phyloP scores from a whole-genome alignment of 2,888 invertebrate species.

The Dusona sp. region DNA sequence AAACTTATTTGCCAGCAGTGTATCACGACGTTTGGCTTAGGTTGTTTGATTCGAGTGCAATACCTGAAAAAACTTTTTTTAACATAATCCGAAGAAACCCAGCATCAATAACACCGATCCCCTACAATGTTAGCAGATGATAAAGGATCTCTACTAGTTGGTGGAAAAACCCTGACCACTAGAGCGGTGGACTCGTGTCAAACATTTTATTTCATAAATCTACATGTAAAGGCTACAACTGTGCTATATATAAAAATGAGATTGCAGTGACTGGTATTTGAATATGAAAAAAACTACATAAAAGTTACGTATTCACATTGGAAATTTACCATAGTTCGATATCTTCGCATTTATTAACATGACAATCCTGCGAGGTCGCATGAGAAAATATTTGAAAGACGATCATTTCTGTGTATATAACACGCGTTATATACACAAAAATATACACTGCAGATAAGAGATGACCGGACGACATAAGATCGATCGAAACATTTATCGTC shows the following conservation, averaged over 20 bases:
- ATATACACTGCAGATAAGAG: conserved; percentile 1
- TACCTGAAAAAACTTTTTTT: background rate
- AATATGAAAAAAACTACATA: background rate
- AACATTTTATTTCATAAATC: background rate
- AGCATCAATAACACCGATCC: conserved; percentile 12
- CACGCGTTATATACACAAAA: background rate
- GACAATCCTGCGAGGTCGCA: background rate
- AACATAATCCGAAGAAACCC: background rate
- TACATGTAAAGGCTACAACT: background rate
- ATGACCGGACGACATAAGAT: conserved; percentile 36
- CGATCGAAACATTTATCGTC: conserved; percentile 48
- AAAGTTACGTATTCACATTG: background rate
- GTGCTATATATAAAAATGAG: background rate
- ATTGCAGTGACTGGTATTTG: background rate
- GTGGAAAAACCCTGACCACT: background rate
- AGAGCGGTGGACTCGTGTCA: background rate
- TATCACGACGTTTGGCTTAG: background rate
- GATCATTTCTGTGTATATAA: too few relatives aligned
- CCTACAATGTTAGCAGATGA: background rate
- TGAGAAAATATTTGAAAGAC: conserved; percentile 2
- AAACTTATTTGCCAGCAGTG: background rate
- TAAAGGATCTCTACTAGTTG: background rate
- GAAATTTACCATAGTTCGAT: background rate
- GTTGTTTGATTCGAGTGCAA: background rate
- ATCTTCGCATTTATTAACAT: background rate